These are phyloP conservation scores for Fregata magnificens DNA, from an alignment of 2,113 vertebrate species.

Conservation along the genomic window DNA sequence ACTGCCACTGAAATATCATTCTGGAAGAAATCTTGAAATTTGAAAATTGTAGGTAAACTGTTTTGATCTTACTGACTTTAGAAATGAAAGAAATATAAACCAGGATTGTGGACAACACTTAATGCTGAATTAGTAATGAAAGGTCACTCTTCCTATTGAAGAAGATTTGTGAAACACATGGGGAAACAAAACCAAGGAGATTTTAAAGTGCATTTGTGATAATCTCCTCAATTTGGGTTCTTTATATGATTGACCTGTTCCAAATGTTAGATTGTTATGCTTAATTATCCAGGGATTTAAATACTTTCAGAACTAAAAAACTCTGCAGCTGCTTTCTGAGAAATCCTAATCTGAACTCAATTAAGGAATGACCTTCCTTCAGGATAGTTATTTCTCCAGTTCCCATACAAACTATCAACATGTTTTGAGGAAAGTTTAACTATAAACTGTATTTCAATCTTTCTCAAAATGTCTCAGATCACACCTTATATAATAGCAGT, in stretches of 20 bases:
- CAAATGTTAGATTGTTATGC: not conserved
- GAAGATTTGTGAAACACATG: not conserved
- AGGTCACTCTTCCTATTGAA: not conserved
- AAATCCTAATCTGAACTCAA: conserved; percentile 9
- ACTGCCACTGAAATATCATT: not conserved
- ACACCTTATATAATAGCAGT: not conserved
- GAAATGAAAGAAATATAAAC: not conserved
- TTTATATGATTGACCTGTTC: not conserved
- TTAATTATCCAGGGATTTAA: conserved; percentile 4
- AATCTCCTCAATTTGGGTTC: not conserved
- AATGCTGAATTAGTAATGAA: not conserved
- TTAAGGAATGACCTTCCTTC: not conserved
- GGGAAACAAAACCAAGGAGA: not conserved
- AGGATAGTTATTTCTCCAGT: not conserved
- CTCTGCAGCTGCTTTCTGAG: not conserved
- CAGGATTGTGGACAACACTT: not conserved
- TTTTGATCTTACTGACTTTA: not conserved
- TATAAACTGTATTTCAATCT: not conserved
- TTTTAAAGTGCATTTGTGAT: not conserved
- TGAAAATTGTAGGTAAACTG: not conserved
- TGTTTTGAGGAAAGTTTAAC: not conserved
- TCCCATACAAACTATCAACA: not conserved
- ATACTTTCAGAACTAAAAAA: not conserved
- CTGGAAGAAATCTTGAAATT: not conserved
- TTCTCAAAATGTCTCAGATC: not conserved